A percentile compares a stretch with the other conserved stretches of the same genome.
These are phyloP conservation scores for Stigmatopora nigra DNA, from an alignment of 2,113 vertebrate genomes.

Conservation along the genomic window DNA sequence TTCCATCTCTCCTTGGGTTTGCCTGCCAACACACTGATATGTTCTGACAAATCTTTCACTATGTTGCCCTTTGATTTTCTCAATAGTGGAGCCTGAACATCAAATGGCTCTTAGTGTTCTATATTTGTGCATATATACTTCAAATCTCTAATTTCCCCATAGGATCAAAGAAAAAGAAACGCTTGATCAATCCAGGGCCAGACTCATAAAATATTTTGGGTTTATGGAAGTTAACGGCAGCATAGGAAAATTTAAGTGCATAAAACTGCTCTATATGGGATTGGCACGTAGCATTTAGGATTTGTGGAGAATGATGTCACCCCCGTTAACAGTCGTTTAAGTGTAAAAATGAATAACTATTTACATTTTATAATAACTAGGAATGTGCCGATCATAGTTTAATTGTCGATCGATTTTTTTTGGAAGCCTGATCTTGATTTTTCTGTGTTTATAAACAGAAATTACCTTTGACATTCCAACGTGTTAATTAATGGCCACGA, in stretches of 20 bases:
- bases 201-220: neutral
- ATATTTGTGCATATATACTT: neutral
- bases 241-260: no score
- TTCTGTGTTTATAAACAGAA: no score
- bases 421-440: no score
- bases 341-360: no score
- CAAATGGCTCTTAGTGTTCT: neutral
- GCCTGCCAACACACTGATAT: conserved; percentile 33
- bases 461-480: no score
- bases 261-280: no score
- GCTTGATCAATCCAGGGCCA: neutral
- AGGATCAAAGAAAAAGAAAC: neutral
- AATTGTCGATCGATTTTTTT: no score
- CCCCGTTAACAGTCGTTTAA: no score
- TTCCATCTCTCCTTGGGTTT: conserved; percentile 23
- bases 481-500: no score
- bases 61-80: conserved; percentile 15
- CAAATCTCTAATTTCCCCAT: neutral
- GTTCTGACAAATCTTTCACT: conserved; percentile 23
- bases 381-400: no score
- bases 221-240: neutral
- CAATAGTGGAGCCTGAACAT: conserved; percentile 5
- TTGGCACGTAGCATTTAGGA: neutral
- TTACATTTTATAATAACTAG: no score
- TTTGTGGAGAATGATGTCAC: neutral